These are phyloP conservation scores for Steromphala cineraria DNA, from an alignment of 2,888 invertebrate species.

Conservation along the genomic window DNA sequence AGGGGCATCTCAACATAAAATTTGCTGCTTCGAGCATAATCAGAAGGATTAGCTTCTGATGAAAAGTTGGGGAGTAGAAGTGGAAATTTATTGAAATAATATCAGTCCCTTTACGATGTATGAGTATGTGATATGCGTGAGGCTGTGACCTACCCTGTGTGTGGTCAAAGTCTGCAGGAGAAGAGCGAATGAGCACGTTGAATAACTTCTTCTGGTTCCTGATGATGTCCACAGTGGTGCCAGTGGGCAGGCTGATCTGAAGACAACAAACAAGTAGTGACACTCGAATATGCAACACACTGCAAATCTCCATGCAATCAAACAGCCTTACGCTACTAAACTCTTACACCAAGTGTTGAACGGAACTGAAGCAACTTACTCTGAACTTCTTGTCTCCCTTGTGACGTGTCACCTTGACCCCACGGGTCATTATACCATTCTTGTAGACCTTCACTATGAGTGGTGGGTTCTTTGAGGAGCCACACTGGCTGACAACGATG, in stretches of 20 bases:
- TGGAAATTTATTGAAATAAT: no score
- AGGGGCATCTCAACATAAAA: no score
- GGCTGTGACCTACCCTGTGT: constrained; percentile 48
- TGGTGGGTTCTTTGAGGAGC: constrained; percentile 27
- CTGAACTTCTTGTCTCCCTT: constrained; percentile 44
- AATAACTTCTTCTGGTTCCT: constrained; percentile 30
- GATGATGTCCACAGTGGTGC: constrained; percentile 44
- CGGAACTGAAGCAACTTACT: no score
- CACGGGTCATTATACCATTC: constrained; percentile 44
- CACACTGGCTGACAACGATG: constrained; percentile 48
- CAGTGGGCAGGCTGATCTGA: constrained; percentile 58
- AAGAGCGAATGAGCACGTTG: constrained; percentile 57
- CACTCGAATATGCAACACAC: no score
- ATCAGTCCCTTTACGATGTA: no score
- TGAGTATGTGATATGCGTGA: no score
- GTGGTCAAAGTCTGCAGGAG: constrained; percentile 54
- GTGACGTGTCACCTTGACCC: constrained; percentile 39
- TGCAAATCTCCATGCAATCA: no score
- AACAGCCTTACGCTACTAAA: no score
- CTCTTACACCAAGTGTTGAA: no score
- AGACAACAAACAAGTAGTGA: constrained; percentile 19
- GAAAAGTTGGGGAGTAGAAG: no score
- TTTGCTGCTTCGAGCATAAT: no score
- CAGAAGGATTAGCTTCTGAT: no score
- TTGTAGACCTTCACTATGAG: constrained; percentile 38